Base-by-base conservation (phyloP, 2,797 vertebrate genomes). In the Xenentodon cancila region DNA sequence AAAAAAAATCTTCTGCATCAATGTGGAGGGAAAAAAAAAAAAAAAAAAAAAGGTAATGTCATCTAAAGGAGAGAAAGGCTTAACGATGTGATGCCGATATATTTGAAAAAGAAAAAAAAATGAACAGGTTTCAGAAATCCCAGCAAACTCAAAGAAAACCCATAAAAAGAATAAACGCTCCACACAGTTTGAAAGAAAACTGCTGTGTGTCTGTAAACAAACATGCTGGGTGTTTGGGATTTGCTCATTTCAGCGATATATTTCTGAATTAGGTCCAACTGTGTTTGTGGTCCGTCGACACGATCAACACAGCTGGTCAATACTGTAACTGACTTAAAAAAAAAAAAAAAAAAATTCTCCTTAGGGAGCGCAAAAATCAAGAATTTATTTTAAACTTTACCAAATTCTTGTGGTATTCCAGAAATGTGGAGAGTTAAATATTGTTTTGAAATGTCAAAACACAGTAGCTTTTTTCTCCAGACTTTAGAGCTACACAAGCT, bases 171-270 rank as follows among this genome's bases (percentile, higher is more conserved):
- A 53, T 27, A 87, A 78, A 75, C 40, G 25, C 37, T 70, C 42
- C 52, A 53, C 30, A 75, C 34, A 64, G 74, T 67, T 43, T 55
- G 75, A 13, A 51, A 71, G 34, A 61, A 85, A 89, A 90, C 79
- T 84, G 81, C 75, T 21, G 15, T 74, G 54, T 37, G 57, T 81
- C 64, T 84, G 83, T 86, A 85, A 87, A 86, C 77, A 71, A 80
- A 70, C n/a, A 66, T 64, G 71, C 44, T 21, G 57, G 51, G 52
- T 55, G 11, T 51, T 61, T 54, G 69, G 32, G 45, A 64, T 59
- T 53, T 42, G 50, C 18, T 64, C 37, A 43, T 48, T 62, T 73
- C 27, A 43, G 19, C 16, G 45, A 53, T 9, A 67, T 11, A 16
- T 56, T 52, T 65, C 49, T 19, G 52, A 59, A 68, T 46, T 62